These are phyloP conservation scores for Graptemys geographica DNA, from an alignment of 2,797 vertebrate species.

Conservation along the genomic window DNA sequence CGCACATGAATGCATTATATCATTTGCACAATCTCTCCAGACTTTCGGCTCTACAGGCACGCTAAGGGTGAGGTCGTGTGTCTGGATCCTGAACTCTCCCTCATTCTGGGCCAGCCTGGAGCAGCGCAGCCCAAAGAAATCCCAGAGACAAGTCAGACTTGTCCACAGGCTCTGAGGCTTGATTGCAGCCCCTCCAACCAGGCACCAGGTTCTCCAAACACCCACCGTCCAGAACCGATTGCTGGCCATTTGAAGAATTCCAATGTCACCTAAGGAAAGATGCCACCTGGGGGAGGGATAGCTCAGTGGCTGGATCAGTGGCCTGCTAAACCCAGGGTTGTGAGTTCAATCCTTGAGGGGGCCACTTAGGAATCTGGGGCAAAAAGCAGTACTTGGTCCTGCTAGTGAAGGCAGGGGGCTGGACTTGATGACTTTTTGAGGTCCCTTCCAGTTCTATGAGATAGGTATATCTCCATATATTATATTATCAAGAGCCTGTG, in stretches of 20 bases:
- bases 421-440: no score
- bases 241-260: not conserved
- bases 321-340: no score
- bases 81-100: not conserved
- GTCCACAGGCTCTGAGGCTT: not conserved
- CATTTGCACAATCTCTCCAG: not conserved
- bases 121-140: not conserved
- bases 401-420: no score
- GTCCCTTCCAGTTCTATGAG: no score
- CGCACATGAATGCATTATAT: not conserved
- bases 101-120: not conserved
- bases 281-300: no score
- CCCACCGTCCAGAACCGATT: fast-evolving
- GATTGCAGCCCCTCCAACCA: not conserved
- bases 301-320: no score
- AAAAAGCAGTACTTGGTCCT: no score
- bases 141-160: not conserved
- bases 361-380: no score
- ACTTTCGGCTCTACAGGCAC: not conserved
- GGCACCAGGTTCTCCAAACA: not conserved
- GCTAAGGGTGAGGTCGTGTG: no score
- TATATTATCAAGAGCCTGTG: not conserved
- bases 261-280: not conserved
- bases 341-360: no score
- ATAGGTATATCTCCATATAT: no score